phyloP scores from a whole-genome alignment of 2,888 invertebrate genomes.

The Toxonevra muliebris region DNA sequence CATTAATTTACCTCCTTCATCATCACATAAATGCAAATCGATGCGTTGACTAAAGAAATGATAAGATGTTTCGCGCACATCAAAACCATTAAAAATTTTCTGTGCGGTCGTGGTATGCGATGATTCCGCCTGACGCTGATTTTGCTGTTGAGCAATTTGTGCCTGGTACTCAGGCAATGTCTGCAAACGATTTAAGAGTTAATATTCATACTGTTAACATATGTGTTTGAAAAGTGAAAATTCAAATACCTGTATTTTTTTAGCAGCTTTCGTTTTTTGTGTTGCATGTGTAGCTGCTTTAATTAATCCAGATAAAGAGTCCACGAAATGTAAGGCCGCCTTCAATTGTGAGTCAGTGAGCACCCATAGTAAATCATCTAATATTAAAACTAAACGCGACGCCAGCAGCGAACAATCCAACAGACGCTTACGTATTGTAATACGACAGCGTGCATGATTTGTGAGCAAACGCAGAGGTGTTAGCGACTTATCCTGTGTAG shows the following conservation, averaged over 20 bases:
- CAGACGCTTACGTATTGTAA: slow-evolving; percentile 93
- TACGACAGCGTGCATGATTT: slow-evolving; percentile 92
- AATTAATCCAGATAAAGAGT: slow-evolving; percentile 83
- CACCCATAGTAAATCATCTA: slow-evolving; percentile 97
- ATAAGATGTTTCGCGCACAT: slow-evolving; percentile 97
- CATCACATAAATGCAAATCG: slow-evolving; percentile 96
- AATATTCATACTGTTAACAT: too few species aligned
- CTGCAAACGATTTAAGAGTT: slow-evolving; percentile 38
- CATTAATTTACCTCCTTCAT: slow-evolving; percentile 78
- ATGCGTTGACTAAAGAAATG: slow-evolving; percentile 93
- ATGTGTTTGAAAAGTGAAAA: slow-evolving; percentile 17
- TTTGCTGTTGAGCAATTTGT: slow-evolving; percentile 72
- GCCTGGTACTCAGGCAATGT: slow-evolving; percentile 80
- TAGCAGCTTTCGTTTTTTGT: slow-evolving; percentile 82
- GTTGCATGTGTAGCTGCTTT: slow-evolving; percentile 82
- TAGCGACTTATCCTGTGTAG: slow-evolving; percentile 77
- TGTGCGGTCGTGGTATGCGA: slow-evolving; percentile 63
- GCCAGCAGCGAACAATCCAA: slow-evolving; percentile 93
- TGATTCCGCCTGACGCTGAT: slow-evolving; percentile 57
- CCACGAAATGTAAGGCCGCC: slow-evolving; percentile 89
- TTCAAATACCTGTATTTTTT: slow-evolving; percentile 76
- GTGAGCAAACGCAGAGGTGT: slow-evolving; percentile 92
- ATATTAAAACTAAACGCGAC: slow-evolving; percentile 87
- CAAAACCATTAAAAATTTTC: slow-evolving; percentile 84
- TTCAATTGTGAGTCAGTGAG: slow-evolving; percentile 95